A percentile compares a stretch with the other conserved stretches of the same genome.
These are phyloP conservation scores for Heteromyza rotundicornis DNA, from an alignment of 2,888 invertebrate genomes.

Conservation along the genomic window DNA sequence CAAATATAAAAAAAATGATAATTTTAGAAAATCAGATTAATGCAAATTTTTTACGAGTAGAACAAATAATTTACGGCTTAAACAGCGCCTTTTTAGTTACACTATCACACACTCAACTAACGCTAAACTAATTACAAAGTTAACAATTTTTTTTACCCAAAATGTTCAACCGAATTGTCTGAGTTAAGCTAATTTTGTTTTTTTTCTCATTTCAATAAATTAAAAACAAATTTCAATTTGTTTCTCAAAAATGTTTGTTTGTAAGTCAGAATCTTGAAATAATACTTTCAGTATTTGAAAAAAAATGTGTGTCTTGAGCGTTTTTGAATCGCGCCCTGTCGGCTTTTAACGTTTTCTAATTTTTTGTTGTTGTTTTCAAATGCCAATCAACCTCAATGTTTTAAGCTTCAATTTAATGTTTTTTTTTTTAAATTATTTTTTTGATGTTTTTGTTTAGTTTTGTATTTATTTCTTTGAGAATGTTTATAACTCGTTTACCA, in stretches of 20 bases:
- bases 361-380: conserved; percentile 34
- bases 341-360: conserved; percentile 36
- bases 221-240: conserved; percentile 17
- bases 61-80: background rate
- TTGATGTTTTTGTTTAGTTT: conserved; percentile 32
- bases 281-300: background rate
- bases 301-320: background rate
- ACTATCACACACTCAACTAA: conserved; percentile 2
- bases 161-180: too few relatives aligned
- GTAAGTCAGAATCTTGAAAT: background rate
- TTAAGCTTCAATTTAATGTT: conserved; percentile 39
- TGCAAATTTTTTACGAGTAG: too few relatives aligned
- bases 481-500: conserved; percentile 56
- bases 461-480: conserved; percentile 27
- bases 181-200: too few relatives aligned
- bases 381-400: conserved; percentile 59
- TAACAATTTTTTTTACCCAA: background rate
- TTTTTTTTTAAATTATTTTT: conserved; percentile 37
- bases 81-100: background rate
- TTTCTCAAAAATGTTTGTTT: conserved; percentile 6
- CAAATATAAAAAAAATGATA: too few relatives aligned
- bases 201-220: too few relatives aligned
- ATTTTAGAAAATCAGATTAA: too few relatives aligned
- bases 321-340: conserved; percentile 56
- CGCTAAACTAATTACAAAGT: background rate